Evolutionary conservation across 2,113 vertebrate species (phyloP), one percentile per base, ranked within the genome.

Genomic region (Todiramphus chloris): DNA sequence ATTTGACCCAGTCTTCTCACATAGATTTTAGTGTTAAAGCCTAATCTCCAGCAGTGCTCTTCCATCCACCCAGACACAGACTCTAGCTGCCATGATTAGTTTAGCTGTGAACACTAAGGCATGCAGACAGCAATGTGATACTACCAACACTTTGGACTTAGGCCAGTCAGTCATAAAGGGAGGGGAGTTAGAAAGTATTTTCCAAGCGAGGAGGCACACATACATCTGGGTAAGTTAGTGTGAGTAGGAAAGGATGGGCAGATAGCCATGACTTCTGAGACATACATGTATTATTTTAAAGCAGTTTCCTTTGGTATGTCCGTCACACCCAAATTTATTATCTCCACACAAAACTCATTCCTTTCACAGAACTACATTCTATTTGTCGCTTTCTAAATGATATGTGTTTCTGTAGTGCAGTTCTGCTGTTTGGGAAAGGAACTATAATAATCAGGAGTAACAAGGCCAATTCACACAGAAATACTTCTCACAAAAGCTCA

Each of bases 71-170:
- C 87, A 83, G 76, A 82, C 80, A 92, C 39, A 0, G 0, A 6
- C 30, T 24, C 30, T 77, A 39, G 81, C 5, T 83, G 81, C 86
- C 56, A 5, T 66, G 87, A 93, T 94, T 81, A 79, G 87, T 89
- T 96, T 77, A 93, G 83, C 92, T 94, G 74, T 80, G 93, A 95
- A 91, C 59, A 46, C 63, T 50, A 74, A 96, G 83, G 70, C 64
- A 60, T 78, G 78, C 93, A 93, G 97, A 91, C 83, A 94, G 90
- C 94, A 97, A 95, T 91, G 83, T 37, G 81, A 95, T 82, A 60
- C 67, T 48, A 51, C 79, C 0, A 19, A 75, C 87, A 44, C 78
- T 70, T 89, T 95, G 96, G 91, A 81, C 43, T 92, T 77, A 16
- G 23, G 90, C 94, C 96, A 97, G 68, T 95, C 3, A 3, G 62